Evolutionary conservation across 53 echinoderm and acorn worm genomes (phyloP).

Genomic region (Paracentrotus lividus): DNA sequence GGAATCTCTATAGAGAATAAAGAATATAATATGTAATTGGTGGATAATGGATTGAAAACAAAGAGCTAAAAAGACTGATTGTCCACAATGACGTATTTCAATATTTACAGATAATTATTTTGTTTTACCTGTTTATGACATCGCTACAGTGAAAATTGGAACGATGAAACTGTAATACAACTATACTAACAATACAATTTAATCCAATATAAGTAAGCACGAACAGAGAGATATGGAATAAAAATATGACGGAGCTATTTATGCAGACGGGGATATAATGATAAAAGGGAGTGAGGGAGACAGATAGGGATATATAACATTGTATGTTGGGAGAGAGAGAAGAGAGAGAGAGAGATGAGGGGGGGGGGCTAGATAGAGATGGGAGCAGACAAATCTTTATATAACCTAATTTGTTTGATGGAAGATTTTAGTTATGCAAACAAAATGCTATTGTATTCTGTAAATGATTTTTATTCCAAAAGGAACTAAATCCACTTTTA

Average conservation of each 20-base stretch:
- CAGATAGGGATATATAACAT: too few relatives aligned
- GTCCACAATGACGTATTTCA: neutral
- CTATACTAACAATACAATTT: too few relatives aligned
- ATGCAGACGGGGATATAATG: neutral
- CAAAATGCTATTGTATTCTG: neutral
- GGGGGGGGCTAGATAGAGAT: neutral
- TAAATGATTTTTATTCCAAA: too few relatives aligned
- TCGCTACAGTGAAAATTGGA: neutral
- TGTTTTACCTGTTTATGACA: neutral
- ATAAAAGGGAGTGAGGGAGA: neutral
- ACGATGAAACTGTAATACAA: neutral
- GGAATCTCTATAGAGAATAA: neutral
- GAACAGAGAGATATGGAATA: neutral
- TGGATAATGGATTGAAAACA: neutral
- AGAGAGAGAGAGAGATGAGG: neutral
- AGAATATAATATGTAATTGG: neutral
- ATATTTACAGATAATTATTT: neutral
- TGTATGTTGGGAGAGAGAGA: too few relatives aligned
- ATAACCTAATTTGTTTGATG: too few relatives aligned
- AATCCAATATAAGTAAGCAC: too few relatives aligned
- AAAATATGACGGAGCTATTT: too few relatives aligned
- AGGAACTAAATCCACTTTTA: too few relatives aligned
- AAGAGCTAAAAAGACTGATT: neutral
- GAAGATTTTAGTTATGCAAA: conserved; percentile 13
- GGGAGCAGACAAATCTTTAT: too few relatives aligned